Evolutionary conservation across 2,113 vertebrate species (phyloP), one percentile per base, ranked within the genome.

Genomic region (Ophthalmolycus amberensis): DNA sequence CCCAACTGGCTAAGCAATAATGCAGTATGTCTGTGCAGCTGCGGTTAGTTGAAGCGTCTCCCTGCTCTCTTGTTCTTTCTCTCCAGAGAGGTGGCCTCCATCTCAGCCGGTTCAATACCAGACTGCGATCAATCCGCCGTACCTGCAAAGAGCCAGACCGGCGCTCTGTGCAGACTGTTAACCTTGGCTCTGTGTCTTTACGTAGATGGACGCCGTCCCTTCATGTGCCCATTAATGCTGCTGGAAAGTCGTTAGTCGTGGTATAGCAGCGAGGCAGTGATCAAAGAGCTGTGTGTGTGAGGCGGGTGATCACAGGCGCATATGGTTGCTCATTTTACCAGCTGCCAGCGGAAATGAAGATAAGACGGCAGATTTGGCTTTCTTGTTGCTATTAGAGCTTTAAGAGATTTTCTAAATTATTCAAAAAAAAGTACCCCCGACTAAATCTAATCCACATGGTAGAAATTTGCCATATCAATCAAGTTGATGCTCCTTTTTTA

Each of bases 1-100:
- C 85, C 86, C 66, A 48, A 38, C 82, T 50, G 65, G 16, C 60
- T 25, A 37, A 91, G 93, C 85, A 81, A 89, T 93, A 89, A 90
- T 81, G 71, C 76, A 86, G 54, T 37, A 58, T 71, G 80, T 70
- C 75, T 59, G 66, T 27, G 44, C n/a, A 27, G 54, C 71, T 84
- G 20, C 60, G 67, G 50, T 58, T 29, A 80, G 63, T 62, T 63
- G 44, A 37, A 65, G 44, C 76, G 12, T 4, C 68, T 65, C 48
- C 69, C 54, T 71, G 37, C 22, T 54, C 67, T 71, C 63, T 63
- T 65, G 44, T 79, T 46, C 38, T 42, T 40, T 22, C 85, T 27
- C 85, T 78, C 64, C 59, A 22, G 84, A 83, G 78, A 52, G 38
- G 44, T 46, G 44, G 67, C 78, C 84, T 78, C 58, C 72, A 65